A percentile compares a stretch with the other conserved stretches of the same genome.
phyloP scores from a whole-genome alignment of 2,797 vertebrate genomes.

The Lagorchestes hirsutus region DNA sequence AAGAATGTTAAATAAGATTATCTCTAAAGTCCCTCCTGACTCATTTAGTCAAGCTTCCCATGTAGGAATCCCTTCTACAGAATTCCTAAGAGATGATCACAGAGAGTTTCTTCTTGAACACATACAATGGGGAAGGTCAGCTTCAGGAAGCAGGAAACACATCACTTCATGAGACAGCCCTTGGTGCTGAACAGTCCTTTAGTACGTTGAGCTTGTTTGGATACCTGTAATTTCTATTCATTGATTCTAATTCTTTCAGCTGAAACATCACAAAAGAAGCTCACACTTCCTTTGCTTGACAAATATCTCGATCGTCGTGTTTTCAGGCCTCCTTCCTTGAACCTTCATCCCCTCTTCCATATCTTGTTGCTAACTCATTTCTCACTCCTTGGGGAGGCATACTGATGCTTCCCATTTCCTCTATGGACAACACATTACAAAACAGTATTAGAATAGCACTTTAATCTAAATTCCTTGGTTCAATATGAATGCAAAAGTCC shows the following conservation, averaged over 20 bases:
- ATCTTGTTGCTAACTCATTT: background rate
- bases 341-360: background rate
- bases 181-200: background rate
- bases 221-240: background rate
- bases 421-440: background rate
- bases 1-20: background rate
- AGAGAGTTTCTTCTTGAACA: background rate
- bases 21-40: background rate
- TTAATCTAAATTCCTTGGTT: background rate
- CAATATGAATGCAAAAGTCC: background rate
- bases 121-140: background rate
- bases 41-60: background rate
- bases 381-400: background rate
- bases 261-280: background rate
- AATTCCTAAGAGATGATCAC: background rate
- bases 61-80: background rate
- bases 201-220: background rate
- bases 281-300: background rate
- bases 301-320: background rate
- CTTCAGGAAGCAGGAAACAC: background rate
- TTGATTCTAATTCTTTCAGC: background rate
- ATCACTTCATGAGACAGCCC: background rate
- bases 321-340: background rate
- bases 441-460: background rate
- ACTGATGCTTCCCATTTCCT: background rate